Base-by-base conservation (phyloP, 1,140 invertebrate genomes). In the Zaprionus taronus region DNA sequence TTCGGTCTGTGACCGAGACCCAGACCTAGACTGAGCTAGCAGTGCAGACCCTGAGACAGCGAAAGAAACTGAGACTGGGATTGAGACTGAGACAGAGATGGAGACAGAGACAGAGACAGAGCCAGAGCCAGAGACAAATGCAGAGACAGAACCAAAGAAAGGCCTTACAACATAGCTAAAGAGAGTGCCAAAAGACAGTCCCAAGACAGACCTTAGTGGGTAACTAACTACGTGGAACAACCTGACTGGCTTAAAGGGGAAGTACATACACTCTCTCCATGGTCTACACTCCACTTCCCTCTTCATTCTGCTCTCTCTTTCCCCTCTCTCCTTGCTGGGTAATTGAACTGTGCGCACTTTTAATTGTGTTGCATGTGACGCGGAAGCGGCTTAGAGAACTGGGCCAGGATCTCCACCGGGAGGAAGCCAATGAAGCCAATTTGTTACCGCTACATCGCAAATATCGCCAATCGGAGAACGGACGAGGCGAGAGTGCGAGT, bases 401-500 rank as follows among this genome's bases (percentile, higher is more conserved):
- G 85, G 84, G 84, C 81, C 84, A 89, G 85, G 79, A 89, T 72
- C 78, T 69, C 6, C 63, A 66, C 44, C 38, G 38, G 58, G 51
- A 58, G 67, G 58, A 76, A 76, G 34, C 69, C 68, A 71, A 55
- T 56, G 17, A 58, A 26, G 28, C 31, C 61, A 89, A 89, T 89
- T 89, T 89, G 85, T 89, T 89, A 89, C 84, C 84, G 84, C 84
- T 89, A 89, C 69, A 84, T 73, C 69, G 81, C 74, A 77, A 51
- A 51, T 83, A 80, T 87, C 70, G 80, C 64, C 72, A 79, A 72
- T 24, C 17, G 20, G 47, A 51, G 20, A 12, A 22, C 31, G 31
- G 47, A 20, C 12, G 47, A 24, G 11, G 41, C 20, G 20, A 12
- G 22, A 24, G 47, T 51, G 47, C 17, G 47, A 51, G 47, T 20